phyloP scores from a whole-genome alignment of 1,140 invertebrate genomes.

The Elysia chlorotica region DNA sequence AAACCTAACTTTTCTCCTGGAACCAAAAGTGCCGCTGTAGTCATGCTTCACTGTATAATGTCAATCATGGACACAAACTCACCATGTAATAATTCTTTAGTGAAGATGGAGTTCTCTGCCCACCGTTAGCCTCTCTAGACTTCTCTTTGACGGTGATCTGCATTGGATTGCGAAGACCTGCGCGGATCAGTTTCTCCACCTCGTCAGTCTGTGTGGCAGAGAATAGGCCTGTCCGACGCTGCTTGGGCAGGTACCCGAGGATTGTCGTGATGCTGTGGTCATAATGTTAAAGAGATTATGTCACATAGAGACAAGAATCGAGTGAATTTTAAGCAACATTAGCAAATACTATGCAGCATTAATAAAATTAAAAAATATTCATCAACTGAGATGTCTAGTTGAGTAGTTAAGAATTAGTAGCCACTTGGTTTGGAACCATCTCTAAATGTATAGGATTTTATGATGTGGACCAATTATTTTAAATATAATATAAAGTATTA shows the following conservation, averaged over 20 bases:
- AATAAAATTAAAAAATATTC: no score
- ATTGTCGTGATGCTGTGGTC: conserved; percentile 81
- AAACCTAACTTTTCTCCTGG: no score
- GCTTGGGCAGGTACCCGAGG: conserved; percentile 87
- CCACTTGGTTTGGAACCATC: not conserved
- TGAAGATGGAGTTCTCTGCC: conserved; percentile 76
- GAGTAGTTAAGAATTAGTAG: not conserved
- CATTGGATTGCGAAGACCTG: conserved; percentile 93
- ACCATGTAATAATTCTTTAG: conserved; percentile 85
- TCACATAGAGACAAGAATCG: no score
- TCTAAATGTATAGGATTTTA: not conserved
- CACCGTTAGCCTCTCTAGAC: conserved; percentile 26
- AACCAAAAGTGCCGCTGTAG: no score
- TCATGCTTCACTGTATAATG: no score
- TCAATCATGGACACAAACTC: no score
- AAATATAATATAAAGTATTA: no score
- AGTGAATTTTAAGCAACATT: no score
- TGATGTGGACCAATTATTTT: no score
- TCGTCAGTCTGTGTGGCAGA: conserved; percentile 98
- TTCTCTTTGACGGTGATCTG: conserved; percentile 90
- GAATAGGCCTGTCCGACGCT: conserved; percentile 93
- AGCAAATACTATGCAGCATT: no score
- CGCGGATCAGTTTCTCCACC: conserved; percentile 86
- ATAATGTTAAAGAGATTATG: not conserved
- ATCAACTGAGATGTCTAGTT: no score